These are phyloP conservation scores for Microcebus ravelobensis DNA, from an alignment of 2,113 vertebrate species.

Conservation along the genomic window DNA sequence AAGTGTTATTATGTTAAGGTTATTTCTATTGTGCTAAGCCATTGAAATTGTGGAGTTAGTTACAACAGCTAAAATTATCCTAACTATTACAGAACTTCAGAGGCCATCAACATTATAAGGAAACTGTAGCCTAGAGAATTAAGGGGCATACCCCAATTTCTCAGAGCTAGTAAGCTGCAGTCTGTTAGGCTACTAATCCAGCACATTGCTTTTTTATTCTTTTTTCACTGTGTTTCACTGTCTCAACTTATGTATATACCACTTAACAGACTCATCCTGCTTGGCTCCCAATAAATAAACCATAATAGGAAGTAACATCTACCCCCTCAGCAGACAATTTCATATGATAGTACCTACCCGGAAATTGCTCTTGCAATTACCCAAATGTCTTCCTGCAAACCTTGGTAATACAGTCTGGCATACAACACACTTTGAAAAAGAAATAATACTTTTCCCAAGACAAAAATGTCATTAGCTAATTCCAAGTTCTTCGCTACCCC, in stretches of 20 bases:
- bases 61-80: not conserved
- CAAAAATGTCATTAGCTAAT: conserved; percentile 45
- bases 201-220: not conserved
- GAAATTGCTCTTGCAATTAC: conserved; percentile 56
- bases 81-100: not conserved
- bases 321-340: conserved; percentile 41
- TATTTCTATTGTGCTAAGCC: not conserved
- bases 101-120: not conserved
- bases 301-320: not conserved
- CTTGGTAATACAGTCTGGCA: not conserved
- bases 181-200: not conserved
- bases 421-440: conserved; percentile 16
- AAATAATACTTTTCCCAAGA: conserved; percentile 34
- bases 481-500: not conserved
- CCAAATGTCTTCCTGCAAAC: conserved; percentile 27
- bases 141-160: not conserved
- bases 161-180: not conserved
- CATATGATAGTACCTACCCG: not conserved
- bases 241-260: not conserved
- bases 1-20: not conserved
- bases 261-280: not conserved
- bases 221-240: not conserved
- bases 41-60: not conserved
- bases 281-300: conserved; percentile 48
- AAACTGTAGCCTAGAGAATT: conserved; percentile 6